phyloP scores from a whole-genome alignment of 2,888 invertebrate genomes.

The Eudasyphora cyanicolor region DNA sequence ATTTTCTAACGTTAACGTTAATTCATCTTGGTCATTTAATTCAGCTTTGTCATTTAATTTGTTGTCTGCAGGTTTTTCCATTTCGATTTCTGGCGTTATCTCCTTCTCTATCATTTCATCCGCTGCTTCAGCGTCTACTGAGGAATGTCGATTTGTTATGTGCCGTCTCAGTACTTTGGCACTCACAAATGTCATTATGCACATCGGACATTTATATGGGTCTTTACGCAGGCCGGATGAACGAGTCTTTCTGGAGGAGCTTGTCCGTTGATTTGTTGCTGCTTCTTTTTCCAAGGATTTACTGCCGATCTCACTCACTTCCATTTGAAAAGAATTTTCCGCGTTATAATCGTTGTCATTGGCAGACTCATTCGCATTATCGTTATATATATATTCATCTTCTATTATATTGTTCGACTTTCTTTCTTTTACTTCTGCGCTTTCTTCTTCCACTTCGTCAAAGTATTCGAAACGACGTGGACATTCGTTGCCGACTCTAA shows the following conservation, averaged over 20 bases:
- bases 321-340: neutral
- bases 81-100: neutral
- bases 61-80: neutral
- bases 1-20: conserved; percentile 45
- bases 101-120: conserved; percentile 11
- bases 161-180: conserved; percentile 63
- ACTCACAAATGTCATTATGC: conserved; percentile 66
- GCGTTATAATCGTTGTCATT: conserved; percentile 29
- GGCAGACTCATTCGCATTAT: conserved; percentile 1
- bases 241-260: neutral
- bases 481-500: neutral
- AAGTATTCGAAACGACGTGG: conserved; percentile 35
- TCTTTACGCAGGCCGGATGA: conserved; percentile 31
- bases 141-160: conserved; percentile 58
- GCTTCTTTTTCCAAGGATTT: neutral
- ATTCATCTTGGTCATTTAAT: conserved; percentile 20
- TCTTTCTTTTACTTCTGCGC: neutral
- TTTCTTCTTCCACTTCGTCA: conserved; percentile 31
- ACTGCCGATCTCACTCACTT: neutral
- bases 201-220: conserved; percentile 62
- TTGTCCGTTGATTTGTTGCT: neutral
- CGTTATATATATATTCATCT: conserved; percentile 23
- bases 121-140: conserved; percentile 33
- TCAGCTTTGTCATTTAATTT: neutral
- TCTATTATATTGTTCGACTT: conserved; percentile 5